Evolutionary conservation across 2,113 vertebrate genomes (phyloP), one percentile per base, ranked within the genome.

Genomic region (Capreolus pygargus): DNA sequence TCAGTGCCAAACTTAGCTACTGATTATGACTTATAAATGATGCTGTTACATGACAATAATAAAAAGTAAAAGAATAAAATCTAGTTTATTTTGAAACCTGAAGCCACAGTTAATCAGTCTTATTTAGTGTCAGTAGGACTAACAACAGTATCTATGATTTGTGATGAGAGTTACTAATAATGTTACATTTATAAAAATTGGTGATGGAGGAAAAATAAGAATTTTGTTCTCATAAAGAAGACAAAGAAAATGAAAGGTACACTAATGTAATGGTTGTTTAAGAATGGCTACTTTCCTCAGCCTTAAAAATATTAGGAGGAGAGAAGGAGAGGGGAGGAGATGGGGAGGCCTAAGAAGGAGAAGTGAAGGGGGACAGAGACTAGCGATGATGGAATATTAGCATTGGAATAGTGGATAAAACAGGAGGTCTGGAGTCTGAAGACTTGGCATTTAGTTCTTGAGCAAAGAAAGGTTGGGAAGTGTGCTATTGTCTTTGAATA

Each of bases 11-110:
- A 52, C 70, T 47, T 76, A 50, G 30, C 28, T 86, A 47, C 27
- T 52, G 25, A 57, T 64, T 93, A 93, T 28, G 50, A n/a, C 39
- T 85, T 86, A 74, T 17, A 64, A 93, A 52, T 82, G 47, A 90
- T 70, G n/a, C 30, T 30, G 33, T 47, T 52, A 19, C 4, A 52
- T 78, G 21, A 30, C 85, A 86, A 43, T 54, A 89, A 86, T 15
- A 81, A 47, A 88, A 50, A 91, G 43, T n/a, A 52, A 64, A 78
- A 58, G 52, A 82, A 23, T 12, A 67, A 81, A 39, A 58, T n/a
- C 55, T 60, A 54, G 7, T 79, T 70, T 94, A 83, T 57, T 81
- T 83, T 86, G 57, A 94, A 81, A 58, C 57, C 45, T 88, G 45
- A 13, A 93, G 55, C n/a, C 10, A 60, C 33, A 47, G 7, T n/a